phyloP scores from a whole-genome alignment of 2,797 vertebrate species.

The Melanogrammus aeglefinus region DNA sequence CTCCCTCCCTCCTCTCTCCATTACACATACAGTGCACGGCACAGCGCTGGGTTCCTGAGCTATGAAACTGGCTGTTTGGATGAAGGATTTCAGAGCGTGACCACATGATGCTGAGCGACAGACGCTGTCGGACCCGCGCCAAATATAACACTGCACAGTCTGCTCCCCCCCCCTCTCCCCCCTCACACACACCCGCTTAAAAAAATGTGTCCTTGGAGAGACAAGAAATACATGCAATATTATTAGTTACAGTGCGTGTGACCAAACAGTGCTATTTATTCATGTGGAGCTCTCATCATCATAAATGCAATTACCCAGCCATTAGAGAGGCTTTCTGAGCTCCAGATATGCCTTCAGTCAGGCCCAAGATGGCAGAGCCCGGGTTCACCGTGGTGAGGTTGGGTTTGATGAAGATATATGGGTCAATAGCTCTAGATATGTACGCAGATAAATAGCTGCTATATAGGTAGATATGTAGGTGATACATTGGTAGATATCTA shows the following conservation, averaged over 20 bases:
- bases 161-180: not conserved
- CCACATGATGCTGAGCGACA: conserved; percentile 16
- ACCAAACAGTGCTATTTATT: conserved; percentile 10
- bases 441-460: too few relatives aligned
- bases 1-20: not conserved
- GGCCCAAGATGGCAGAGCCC: not conserved
- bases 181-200: not conserved
- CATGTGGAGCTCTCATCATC: conserved; percentile 17
- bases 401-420: not conserved
- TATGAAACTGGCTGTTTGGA: not conserved
- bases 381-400: not conserved
- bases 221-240: conserved; percentile 7
- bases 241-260: conserved; percentile 16
- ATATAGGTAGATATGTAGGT: too few relatives aligned
- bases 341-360: not conserved
- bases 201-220: not conserved
- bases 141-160: conserved; percentile 18
- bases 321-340: not conserved
- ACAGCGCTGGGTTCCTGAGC: not conserved
- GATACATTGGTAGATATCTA: too few relatives aligned
- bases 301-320: conserved; percentile 8
- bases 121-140: conserved; percentile 11
- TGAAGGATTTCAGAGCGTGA: conserved; percentile 16
- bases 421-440: too few relatives aligned
- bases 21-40: not conserved